phyloP scores from a whole-genome alignment of 2,113 vertebrate species.

The Pedetes capensis region DNA sequence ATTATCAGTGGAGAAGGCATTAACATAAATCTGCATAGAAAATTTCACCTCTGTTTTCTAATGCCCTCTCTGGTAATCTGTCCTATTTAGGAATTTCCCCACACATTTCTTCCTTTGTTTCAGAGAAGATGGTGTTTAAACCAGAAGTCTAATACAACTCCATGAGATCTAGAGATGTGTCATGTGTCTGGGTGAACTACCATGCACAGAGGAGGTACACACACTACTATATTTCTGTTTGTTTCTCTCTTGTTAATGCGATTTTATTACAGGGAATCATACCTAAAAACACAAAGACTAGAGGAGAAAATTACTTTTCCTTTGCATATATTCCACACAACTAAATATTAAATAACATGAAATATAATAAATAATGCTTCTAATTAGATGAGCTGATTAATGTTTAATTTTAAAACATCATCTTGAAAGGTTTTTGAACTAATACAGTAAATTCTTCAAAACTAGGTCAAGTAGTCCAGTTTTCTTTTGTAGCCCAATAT shows the following conservation, averaged over 20 bases:
- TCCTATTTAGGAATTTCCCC: background rate
- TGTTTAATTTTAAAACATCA: background rate
- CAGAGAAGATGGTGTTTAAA: background rate
- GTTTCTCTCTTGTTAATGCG: background rate
- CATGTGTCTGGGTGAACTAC: background rate
- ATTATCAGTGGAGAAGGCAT: background rate
- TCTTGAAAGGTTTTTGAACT: background rate
- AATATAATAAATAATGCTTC: background rate
- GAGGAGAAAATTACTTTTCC: background rate
- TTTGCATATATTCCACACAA: background rate
- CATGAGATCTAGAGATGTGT: background rate
- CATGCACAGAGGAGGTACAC: background rate
- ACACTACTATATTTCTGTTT: background rate
- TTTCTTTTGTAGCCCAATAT: background rate
- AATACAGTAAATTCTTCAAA: conserved; percentile 11
- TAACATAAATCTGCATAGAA: background rate
- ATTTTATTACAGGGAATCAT: background rate
- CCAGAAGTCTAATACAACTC: background rate
- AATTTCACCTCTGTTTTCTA: background rate
- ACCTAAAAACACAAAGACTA: background rate
- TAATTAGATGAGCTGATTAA: background rate
- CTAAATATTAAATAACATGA: background rate
- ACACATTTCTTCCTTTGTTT: background rate
- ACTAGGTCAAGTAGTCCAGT: background rate
- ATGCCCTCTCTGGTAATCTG: background rate